These are phyloP conservation scores for Leucophenga varia DNA, from an alignment of 1,140 invertebrate species.

Conservation along the genomic window DNA sequence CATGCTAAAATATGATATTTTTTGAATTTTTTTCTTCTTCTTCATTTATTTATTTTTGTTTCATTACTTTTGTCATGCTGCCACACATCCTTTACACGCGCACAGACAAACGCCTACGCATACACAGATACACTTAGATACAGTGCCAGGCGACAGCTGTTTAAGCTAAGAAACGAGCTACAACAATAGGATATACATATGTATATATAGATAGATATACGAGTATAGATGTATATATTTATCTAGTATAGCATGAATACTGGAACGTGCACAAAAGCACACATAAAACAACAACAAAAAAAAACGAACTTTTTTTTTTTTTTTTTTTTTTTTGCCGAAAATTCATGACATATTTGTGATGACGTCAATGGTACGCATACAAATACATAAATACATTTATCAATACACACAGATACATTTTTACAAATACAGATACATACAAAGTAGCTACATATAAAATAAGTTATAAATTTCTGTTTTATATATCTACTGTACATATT, in stretches of 20 bases:
- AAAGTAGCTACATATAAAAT: too few species aligned
- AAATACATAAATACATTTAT: conserved; percentile 9
- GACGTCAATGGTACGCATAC: conserved; percentile 39
- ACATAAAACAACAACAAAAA: conserved; percentile 31
- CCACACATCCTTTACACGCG: neutral
- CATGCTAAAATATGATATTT: too few species aligned
- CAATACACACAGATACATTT: conserved; percentile 9
- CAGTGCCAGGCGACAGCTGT: too few species aligned
- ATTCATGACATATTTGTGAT: conserved; percentile 53
- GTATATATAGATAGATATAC: neutral
- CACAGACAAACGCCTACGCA: neutral
- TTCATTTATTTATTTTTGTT: too few species aligned
- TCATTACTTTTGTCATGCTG: neutral
- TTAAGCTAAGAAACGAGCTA: too few species aligned
- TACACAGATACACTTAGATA: too few species aligned
- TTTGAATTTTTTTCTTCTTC: too few species aligned
- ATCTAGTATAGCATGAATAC: neutral
- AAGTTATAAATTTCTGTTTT: too few species aligned
- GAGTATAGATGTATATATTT: neutral
- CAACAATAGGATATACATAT: neutral
- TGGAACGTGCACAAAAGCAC: neutral
- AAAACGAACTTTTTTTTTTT: too few species aligned
- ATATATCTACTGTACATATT: too few species aligned
- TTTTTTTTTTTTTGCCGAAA: too few species aligned
- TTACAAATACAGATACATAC: too few species aligned